A percentile compares a stretch with the other conserved stretches of the same genome.
These are phyloP conservation scores for Agrochola lychnidis DNA, from an alignment of 2,888 invertebrate species.

Conservation along the genomic window DNA sequence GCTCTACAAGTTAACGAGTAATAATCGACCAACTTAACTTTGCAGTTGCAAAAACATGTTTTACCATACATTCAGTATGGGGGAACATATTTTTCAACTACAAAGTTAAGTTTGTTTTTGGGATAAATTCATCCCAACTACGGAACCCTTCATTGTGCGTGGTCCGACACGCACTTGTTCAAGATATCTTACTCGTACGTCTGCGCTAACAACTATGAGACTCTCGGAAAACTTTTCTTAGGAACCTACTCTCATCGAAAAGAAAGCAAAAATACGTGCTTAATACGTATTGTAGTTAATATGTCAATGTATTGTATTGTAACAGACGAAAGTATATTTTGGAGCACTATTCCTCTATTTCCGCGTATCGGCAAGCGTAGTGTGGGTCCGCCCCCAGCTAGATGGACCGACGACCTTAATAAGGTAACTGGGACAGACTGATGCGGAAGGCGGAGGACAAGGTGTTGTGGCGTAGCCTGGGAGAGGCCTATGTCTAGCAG, in stretches of 20 bases:
- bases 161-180: too few relatives aligned
- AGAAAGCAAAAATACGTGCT: not conserved
- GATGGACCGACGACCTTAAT: not conserved
- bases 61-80: too few relatives aligned
- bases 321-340: not conserved
- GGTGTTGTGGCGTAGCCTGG: too few relatives aligned
- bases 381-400: not conserved
- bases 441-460: not conserved
- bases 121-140: too few relatives aligned
- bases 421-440: not conserved
- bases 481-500: not conserved
- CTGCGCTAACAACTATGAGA: constrained; percentile 6
- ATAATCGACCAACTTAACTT: too few relatives aligned
- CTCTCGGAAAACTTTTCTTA: constrained; percentile 32
- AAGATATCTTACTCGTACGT: constrained; percentile 19
- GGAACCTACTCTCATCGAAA: not conserved
- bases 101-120: too few relatives aligned
- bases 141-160: too few relatives aligned
- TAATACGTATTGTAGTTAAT: not conserved
- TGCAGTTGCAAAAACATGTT: too few relatives aligned
- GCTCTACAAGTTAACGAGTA: too few relatives aligned
- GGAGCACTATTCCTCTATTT: not conserved
- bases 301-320: not conserved
- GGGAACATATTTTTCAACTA: too few relatives aligned
- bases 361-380: too few relatives aligned